Conservation (phyloP, 2,113 vertebrate genomes). For the Carassius gibelio region DNA sequence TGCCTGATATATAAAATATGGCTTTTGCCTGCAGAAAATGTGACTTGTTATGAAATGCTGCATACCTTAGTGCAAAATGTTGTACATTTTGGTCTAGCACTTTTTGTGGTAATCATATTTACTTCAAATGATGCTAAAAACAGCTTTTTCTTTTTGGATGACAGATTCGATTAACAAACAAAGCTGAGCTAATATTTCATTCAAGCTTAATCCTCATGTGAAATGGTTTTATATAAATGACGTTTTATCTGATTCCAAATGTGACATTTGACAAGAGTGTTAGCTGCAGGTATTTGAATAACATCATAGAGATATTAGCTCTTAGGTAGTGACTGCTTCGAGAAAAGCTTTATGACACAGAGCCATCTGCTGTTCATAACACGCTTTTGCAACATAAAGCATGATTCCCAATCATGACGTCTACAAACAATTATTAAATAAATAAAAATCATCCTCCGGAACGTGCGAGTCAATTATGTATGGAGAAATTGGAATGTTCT, state of each 20-base stretch:
- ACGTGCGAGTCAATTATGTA: neutral
- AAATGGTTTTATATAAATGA: constrained; percentile 28
- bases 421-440: neutral
- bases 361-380: constrained; percentile 40
- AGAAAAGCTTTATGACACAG: constrained; percentile 17
- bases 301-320: neutral
- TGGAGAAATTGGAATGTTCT: neutral
- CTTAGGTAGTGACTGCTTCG: neutral
- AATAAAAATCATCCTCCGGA: neutral
- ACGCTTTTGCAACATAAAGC: constrained; percentile 33
- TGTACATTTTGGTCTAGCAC: neutral
- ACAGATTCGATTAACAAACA: neutral
- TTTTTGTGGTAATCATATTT: neutral
- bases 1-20: neutral
- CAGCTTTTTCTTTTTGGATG: neutral
- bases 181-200: constrained; percentile 12
- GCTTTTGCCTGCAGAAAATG: neutral
- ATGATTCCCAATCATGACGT: neutral
- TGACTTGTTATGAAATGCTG: constrained; percentile 7
- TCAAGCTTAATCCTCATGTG: neutral
- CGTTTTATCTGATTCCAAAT: constrained; percentile 25
- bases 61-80: neutral
- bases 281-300: constrained; percentile 13
- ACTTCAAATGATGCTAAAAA: neutral
- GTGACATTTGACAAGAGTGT: constrained; percentile 22